A percentile compares a stretch with the other conserved stretches of the same genome.
phyloP scores from a whole-genome alignment of 2,888 invertebrate genomes.

The Troglohyphantes excavatus region DNA sequence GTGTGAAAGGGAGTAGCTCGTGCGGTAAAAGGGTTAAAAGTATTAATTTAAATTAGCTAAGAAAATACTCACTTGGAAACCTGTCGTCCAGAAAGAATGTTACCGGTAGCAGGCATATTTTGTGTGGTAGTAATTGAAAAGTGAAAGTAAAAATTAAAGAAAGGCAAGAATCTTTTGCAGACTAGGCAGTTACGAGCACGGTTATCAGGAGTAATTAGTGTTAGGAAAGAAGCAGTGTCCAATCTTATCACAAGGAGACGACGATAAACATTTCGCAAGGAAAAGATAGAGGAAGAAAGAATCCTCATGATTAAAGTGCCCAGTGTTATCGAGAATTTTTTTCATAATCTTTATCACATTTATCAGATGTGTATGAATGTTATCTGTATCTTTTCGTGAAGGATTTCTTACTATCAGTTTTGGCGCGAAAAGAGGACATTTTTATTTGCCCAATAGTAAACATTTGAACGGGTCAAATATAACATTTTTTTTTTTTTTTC shows the following conservation, averaged over 20 bases:
- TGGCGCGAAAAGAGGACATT: background rate
- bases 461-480: background rate
- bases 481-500: too few species aligned
- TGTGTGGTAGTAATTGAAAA: background rate
- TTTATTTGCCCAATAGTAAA: background rate
- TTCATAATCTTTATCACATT: conserved; percentile 35
- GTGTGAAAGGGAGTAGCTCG: too few species aligned
- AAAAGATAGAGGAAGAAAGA: conserved; percentile 27
- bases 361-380: background rate
- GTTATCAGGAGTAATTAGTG: conserved; percentile 12
- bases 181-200: background rate
- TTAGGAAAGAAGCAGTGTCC: background rate
- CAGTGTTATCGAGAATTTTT: conserved; percentile 13
- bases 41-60: too few species aligned
- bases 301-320: conserved; percentile 27
- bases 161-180: background rate
- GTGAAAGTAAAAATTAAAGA: background rate
- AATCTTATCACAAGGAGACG: conserved; percentile 17
- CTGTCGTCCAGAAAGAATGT: conserved; percentile 59
- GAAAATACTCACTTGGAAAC: conserved; percentile 21
- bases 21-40: too few species aligned
- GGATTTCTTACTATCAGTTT: background rate
- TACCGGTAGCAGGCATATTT: conserved; percentile 33
- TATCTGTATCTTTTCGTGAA: background rate
- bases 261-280: conserved; percentile 44